A percentile compares a stretch with the other conserved stretches of the same genome.
Conservation (phyloP, 2,888 invertebrate species). For the Trachelus iudaicus region DNA sequence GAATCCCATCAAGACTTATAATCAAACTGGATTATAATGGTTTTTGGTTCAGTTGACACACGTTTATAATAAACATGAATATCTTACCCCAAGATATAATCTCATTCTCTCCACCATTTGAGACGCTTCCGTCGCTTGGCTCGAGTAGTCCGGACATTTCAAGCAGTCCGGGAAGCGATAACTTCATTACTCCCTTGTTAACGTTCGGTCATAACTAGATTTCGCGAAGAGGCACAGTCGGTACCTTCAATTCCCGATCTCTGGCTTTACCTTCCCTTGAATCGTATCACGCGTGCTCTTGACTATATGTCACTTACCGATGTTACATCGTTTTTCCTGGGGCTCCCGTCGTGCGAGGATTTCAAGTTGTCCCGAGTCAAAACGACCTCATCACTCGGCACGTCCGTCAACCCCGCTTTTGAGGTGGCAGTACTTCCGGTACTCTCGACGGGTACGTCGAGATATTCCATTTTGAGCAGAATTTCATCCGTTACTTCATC, state of each 20-base stretch:
- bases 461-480: background rate
- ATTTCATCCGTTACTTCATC: background rate
- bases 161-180: conserved; percentile 12
- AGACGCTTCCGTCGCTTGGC: conserved; percentile 22
- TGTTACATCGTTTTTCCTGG: conserved; percentile 20
- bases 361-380: conserved; percentile 27
- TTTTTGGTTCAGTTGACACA: background rate
- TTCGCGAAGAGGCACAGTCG: background rate
- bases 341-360: conserved; percentile 9
- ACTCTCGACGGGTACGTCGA: background rate
- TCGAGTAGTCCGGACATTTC: conserved; percentile 33
- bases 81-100: conserved; percentile 27
- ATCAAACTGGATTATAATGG: background rate
- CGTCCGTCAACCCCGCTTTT: background rate
- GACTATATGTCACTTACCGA: conserved; percentile 13
- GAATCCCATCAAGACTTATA: background rate
- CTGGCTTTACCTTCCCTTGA: background rate
- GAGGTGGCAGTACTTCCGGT: background rate
- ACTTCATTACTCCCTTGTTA: background rate
- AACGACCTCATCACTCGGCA: conserved; percentile 15
- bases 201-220: background rate
- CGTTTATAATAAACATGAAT: background rate
- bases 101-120: conserved; percentile 27
- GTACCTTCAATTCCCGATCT: background rate
- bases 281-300: background rate